These are phyloP conservation scores for Ptychadena robeensis DNA, from an alignment of 2,797 vertebrate genomes.

Conservation along the genomic window DNA sequence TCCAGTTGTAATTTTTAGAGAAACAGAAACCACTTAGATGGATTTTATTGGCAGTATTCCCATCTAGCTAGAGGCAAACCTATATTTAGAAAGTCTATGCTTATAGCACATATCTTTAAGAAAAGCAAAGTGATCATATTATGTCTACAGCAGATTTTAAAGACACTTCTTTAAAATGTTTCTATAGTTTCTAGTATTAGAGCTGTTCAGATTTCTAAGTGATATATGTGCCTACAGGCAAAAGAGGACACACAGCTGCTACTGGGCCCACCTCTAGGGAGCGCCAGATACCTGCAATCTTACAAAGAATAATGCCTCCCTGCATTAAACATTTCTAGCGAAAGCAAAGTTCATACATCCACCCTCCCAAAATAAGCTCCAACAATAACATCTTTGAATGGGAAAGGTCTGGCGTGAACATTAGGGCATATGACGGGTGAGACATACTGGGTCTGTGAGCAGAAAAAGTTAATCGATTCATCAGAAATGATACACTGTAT, in stretches of 20 bases:
- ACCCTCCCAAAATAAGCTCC: background rate
- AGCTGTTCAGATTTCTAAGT: background rate
- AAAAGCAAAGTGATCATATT: background rate
- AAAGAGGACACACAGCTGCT: background rate
- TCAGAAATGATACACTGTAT: background rate
- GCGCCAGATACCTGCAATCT: background rate
- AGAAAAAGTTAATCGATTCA: background rate
- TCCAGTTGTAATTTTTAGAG: conserved; percentile 17
- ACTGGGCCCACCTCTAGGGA: background rate
- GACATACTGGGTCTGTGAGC: background rate
- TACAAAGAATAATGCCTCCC: background rate
- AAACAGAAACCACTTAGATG: conserved; percentile 15
- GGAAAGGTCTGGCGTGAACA: too few species aligned
- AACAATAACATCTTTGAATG: background rate
- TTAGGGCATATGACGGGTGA: too few species aligned
- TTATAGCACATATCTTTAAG: background rate
- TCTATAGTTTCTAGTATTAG: background rate
- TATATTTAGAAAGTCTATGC: conserved; percentile 10
- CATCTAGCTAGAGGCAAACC: conserved; percentile 13
- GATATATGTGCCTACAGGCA: background rate
- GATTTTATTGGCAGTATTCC: conserved; percentile 33
- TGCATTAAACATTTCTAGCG: background rate
- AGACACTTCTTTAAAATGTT: background rate
- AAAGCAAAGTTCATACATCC: background rate
- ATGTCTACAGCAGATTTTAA: conserved; percentile 6